Base-by-base conservation (phyloP, 2,113 vertebrate genomes). In the Syrrhaptes paradoxus region DNA sequence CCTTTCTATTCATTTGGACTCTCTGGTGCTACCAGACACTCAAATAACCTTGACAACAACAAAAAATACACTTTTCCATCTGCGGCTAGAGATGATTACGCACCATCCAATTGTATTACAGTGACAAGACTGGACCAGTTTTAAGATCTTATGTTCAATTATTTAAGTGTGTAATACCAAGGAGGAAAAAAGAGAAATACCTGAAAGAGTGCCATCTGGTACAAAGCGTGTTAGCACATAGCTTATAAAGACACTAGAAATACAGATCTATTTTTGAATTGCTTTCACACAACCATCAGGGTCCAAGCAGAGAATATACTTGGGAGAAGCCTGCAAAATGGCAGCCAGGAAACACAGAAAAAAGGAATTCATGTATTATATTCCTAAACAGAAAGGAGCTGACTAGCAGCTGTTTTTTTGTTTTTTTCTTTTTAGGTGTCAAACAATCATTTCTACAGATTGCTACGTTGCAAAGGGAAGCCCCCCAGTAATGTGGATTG, bases 1-100 rank as follows among this genome's bases (percentile, higher is more conserved):
- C 72, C 75, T 86, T 96, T 92, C 91, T 80, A 59, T 96, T 94
- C 59, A 80, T 90, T 91, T 91, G 67, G 59, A 45, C 18, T 86
- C 63, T 61, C 68, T 38, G 72, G 38, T 85, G 32, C 32, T 58
- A 74, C 34, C 57, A 77, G 75, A 63, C 45, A 43, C 75, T 87
- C 45, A 57, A 28, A 91, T 80, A 86, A 77, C 52, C 73, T 90
- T 95, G 83, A 80, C 62, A 84, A 41, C 74, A 74, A 34, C n/a
- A 87, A 71, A 49, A 54, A 78, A 63, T 9, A 67, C 2, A 54
- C 14, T 67, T 85, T 91, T 94, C 71, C 21, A 38, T 74, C 71
- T 77, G 59, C 34, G 63, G 43, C 51, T 85, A 34, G 63, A 77
- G 51, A 29, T 71, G 55, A 77, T 74, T 80, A 20, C 51, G 45